Base-by-base conservation (phyloP, 2,113 vertebrate species). In the Lamprotornis superbus region DNA sequence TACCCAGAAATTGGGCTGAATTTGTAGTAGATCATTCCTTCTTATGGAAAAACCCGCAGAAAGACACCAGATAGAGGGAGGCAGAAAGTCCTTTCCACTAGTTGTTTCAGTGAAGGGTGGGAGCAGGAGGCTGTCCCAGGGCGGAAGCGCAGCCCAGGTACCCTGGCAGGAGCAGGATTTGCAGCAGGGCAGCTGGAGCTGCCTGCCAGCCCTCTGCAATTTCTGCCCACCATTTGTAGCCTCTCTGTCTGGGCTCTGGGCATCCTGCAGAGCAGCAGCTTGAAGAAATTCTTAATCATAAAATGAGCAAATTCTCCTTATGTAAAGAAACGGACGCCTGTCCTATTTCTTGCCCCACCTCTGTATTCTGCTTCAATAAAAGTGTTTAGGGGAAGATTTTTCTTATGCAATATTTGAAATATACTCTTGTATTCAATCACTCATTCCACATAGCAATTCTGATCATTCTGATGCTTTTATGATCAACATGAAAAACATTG, bases 341-440 rank as follows among this genome's bases (percentile, higher is more conserved):
- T 68, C 83, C 35, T 52, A 42, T 33, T 60, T 70, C 64, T 89
- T 76, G 3, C 25, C 11, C 18, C 5, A 57, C 3, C 15, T 59
- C 44, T 55, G 24, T 46, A 20, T 77, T 87, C 67, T 61, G 27
- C 14, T 42, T 35, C 49, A 50, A 14, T 50, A 31, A 55, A 88
- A 53, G 5, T 12, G 11, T 6, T 3, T 3, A 2, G 5, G 2
- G 2, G 1, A 4, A 6, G 1, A 39, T 35, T 60, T 80, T 78
- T 74, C n/a, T 83, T 9, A 24, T 42, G 3, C 24, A 37, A 1
- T 61, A 53, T 42, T 76, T 74, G 75, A 63, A 94, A 63, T 4
- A 25, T 15, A 19, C 3, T 15, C 19, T 67, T 74, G 7, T 16
- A 52, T 75, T 71, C 52, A 40, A 1, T 71, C 21, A 46, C 20